Conservation (phyloP, 2,888 invertebrate species). For the Spicauda simplicius region DNA sequence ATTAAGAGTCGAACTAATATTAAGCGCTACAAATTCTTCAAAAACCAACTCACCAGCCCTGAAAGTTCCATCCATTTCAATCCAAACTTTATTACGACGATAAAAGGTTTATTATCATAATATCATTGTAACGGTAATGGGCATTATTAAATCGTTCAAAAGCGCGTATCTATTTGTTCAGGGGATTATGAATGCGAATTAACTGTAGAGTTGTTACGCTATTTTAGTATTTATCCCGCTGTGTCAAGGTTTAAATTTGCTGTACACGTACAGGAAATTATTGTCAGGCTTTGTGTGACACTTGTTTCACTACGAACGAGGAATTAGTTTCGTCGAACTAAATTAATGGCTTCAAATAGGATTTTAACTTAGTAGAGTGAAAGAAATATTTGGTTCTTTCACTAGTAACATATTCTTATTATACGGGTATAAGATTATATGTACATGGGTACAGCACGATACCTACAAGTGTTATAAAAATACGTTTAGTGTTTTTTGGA, state of each 20-base stretch:
- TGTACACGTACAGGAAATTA: neutral
- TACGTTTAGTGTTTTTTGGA: too few species aligned
- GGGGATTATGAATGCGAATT: constrained; percentile 46
- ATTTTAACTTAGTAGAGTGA: too few species aligned
- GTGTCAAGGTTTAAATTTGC: constrained; percentile 19
- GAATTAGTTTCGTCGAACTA: neutral
- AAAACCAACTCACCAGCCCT: constrained; percentile 64
- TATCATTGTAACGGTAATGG: constrained; percentile 40
- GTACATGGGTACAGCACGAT: too few species aligned
- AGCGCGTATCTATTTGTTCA: constrained; percentile 51
- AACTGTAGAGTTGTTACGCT: constrained; percentile 19
- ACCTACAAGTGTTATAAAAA: too few species aligned
- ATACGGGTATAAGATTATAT: too few species aligned
- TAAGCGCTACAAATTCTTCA: constrained; percentile 18
- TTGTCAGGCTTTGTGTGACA: constrained; percentile 9
- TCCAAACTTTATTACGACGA: constrained; percentile 36
- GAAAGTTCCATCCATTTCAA: constrained; percentile 42
- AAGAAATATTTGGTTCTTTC: too few species aligned
- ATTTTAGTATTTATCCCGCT: constrained; percentile 8
- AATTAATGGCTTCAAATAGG: neutral
- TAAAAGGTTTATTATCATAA: constrained; percentile 36
- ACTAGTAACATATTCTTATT: too few species aligned
- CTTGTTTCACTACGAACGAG: constrained; percentile 5
- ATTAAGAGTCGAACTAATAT: neutral
- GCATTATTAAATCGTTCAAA: constrained; percentile 51